Conservation (phyloP, 2,113 vertebrate species). For the Barbus barbus region DNA sequence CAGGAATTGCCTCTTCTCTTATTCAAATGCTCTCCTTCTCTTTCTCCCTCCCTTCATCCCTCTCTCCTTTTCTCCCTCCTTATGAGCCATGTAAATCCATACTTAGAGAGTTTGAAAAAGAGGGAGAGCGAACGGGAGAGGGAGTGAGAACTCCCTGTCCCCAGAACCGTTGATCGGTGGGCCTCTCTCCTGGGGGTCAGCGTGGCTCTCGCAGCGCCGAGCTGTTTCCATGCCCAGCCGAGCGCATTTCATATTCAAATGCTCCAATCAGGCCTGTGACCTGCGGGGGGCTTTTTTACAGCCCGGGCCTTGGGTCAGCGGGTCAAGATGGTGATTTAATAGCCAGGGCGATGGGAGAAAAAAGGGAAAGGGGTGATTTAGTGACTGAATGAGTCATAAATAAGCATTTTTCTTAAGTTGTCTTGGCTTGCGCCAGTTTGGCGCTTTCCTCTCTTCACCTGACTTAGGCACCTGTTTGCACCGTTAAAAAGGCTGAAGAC, state of each 20-base stretch:
- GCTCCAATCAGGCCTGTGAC: constrained; percentile 78
- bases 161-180: constrained; percentile 63
- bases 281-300: constrained; percentile 79
- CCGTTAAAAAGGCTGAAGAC: constrained; percentile 46
- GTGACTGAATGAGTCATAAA: constrained; percentile 78
- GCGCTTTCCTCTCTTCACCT: constrained; percentile 53
- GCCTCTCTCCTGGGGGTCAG: constrained; percentile 76
- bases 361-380: constrained; percentile 74
- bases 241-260: constrained; percentile 84
- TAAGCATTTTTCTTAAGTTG: constrained; percentile 79
- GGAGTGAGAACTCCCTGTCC: constrained; percentile 58
- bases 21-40: constrained; percentile 73
- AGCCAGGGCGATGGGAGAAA: constrained; percentile 69
- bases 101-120: constrained; percentile 47
- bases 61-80: constrained; percentile 58
- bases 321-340: constrained; percentile 83
- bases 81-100: constrained; percentile 80
- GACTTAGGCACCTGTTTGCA: constrained; percentile 36
- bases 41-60: constrained; percentile 53
- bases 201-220: constrained; percentile 67
- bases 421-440: constrained; percentile 63
- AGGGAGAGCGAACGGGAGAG: constrained; percentile 39
- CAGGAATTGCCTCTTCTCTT: constrained; percentile 77
- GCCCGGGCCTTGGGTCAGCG: constrained; percentile 72
- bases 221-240: constrained; percentile 76